Conservation (phyloP, 35 echinoderm and acorn worm species). For the Diadema setosum region DNA sequence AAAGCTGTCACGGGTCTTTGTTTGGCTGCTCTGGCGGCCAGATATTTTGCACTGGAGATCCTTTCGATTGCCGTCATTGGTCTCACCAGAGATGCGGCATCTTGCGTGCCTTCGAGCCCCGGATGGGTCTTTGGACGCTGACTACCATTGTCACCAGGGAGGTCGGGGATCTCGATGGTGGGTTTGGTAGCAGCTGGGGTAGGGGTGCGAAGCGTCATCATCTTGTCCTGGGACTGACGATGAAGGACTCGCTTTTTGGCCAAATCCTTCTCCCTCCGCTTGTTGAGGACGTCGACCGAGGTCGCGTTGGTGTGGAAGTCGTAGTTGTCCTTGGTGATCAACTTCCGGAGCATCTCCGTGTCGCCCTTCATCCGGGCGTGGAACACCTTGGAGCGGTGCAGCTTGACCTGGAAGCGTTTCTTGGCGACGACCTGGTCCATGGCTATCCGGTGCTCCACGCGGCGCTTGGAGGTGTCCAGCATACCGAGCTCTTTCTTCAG, state of each 20-base stretch:
- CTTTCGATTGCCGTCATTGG: neutral
- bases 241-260: slow-evolving; percentile 6
- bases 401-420: slow-evolving; percentile 77
- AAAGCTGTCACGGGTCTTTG: neutral
- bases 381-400: slow-evolving; percentile 70
- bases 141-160: neutral
- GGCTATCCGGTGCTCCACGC: slow-evolving; percentile 70
- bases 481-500: slow-evolving; percentile 54
- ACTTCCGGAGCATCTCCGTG: slow-evolving; percentile 67
- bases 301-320: slow-evolving; percentile 4
- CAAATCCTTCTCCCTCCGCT: neutral
- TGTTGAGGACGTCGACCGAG: neutral
- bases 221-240: neutral
- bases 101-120: neutral
- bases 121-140: neutral
- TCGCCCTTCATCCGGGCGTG: slow-evolving; percentile 88
- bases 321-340: slow-evolving; percentile 70
- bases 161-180: neutral
- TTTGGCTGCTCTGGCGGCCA: neutral
- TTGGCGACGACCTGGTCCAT: slow-evolving; percentile 83
- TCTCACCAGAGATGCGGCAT: neutral
- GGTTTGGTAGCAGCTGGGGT: neutral
- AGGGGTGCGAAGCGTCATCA: neutral
- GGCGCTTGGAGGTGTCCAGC: slow-evolving; percentile 67
- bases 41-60: neutral